Evolutionary conservation across 2,797 vertebrate genomes (phyloP).

Genomic region (Parotocinclus haroldoi): DNA sequence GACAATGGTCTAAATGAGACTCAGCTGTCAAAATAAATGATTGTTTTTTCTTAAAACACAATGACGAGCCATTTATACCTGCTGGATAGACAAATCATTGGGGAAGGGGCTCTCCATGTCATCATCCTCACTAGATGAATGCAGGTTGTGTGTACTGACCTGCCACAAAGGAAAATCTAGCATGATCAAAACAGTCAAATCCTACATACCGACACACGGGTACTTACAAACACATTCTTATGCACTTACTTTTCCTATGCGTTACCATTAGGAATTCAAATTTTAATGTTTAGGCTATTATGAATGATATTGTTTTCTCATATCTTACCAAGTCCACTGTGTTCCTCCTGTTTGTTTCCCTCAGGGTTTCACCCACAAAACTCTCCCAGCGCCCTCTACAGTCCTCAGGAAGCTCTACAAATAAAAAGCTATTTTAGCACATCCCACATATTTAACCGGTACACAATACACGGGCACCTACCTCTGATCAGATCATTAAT

Average conservation of each 20-base stretch:
- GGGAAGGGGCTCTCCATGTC: constrained; percentile 91
- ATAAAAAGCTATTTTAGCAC: too few species aligned
- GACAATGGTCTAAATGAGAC: too few species aligned
- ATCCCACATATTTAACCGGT: not conserved
- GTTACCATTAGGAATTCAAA: too few species aligned
- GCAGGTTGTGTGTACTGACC: constrained; percentile 95
- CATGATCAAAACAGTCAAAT: too few species aligned
- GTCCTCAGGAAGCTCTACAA: constrained; percentile 88
- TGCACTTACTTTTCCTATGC: too few species aligned
- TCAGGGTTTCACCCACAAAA: constrained; percentile 90
- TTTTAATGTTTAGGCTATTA: too few species aligned
- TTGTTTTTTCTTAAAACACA: not conserved
- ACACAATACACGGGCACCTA: constrained; percentile 44
- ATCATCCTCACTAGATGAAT: constrained; percentile 96
- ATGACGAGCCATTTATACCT: constrained; percentile 68
- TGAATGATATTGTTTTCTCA: not conserved
- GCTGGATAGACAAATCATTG: constrained; percentile 90
- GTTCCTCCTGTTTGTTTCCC: constrained; percentile 91
- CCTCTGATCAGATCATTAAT: constrained; percentile 88
- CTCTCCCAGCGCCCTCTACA: constrained; percentile 95
- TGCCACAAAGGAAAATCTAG: constrained; percentile 51
- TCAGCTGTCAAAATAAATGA: not conserved
- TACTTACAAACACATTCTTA: too few species aligned
- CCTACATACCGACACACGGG: too few species aligned
- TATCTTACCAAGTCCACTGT: constrained; percentile 89